Conservation (phyloP, 2,797 vertebrate genomes). For the Aselliscus stoliczkanus region DNA sequence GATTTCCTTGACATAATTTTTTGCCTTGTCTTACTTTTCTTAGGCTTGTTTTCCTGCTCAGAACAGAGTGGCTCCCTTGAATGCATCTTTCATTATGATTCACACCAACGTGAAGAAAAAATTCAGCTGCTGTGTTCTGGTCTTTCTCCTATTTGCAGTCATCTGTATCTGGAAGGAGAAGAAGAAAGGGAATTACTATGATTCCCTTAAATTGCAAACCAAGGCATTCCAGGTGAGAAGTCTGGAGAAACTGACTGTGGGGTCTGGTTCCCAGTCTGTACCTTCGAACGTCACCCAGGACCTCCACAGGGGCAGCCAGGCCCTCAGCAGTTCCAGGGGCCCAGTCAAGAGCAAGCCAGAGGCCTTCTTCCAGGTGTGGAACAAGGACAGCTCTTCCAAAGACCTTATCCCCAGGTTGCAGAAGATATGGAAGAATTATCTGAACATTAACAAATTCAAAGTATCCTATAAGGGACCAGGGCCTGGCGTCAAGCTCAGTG, state of each 20-base stretch:
- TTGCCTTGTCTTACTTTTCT: background rate
- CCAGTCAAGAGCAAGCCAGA: slow-evolving; percentile 39
- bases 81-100: slow-evolving; percentile 80
- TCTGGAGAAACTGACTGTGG: slow-evolving; percentile 42
- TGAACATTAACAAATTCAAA: slow-evolving; percentile 81
- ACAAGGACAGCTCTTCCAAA: slow-evolving; percentile 82
- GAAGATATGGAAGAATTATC: slow-evolving; percentile 79
- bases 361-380: slow-evolving; percentile 78
- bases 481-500: slow-evolving; percentile 69
- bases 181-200: slow-evolving; percentile 72
- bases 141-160: slow-evolving; percentile 76
- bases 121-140: slow-evolving; percentile 71
- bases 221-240: slow-evolving; percentile 51
- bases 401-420: slow-evolving; percentile 79
- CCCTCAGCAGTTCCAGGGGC: background rate
- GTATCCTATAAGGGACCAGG: slow-evolving; percentile 78
- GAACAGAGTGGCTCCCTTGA: slow-evolving; percentile 35
- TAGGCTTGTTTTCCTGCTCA: slow-evolving; percentile 70
- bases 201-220: slow-evolving; percentile 64
- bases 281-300: background rate
- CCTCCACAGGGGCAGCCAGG: background rate
- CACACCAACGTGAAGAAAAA: slow-evolving; percentile 80
- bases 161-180: slow-evolving; percentile 83
- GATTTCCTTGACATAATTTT: background rate
- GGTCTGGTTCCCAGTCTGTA: background rate